Base-by-base conservation (phyloP, 2,888 invertebrate genomes). In the Euzetes globulus region DNA sequence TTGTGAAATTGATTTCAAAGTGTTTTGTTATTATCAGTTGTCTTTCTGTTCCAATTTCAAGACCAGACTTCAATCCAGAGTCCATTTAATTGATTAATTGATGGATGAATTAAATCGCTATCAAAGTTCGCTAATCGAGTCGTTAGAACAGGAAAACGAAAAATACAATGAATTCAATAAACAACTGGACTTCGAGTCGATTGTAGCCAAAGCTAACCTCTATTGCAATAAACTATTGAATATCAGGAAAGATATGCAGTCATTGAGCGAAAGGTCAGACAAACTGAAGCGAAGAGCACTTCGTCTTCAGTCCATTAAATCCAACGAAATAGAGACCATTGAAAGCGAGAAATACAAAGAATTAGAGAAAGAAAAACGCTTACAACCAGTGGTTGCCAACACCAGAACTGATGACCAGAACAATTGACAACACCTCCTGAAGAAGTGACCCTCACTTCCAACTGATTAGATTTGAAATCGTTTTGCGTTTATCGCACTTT, bases 231-330 rank as follows among this genome's bases (percentile, higher is more conserved):
- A 75, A 72, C 17, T 75, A 41, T 19, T 29, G 22, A 52, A 47
- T 22, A 63, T 75, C 17, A 75, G 72, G 65, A 72, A 52, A 68
- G 68, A 72, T 0, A 75, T 75, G 75, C 29, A 72, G 19, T 25
- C 37, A 11, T 25, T 75, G 25, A 17, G 11, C 29, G 68, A 72
- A 22, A 47, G 50, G 52, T 63, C 45, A 9, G 58, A 71, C 27
- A 47, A 47, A 17, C 13, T 72, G 15, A 72, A 45, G 29, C 37
- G 17, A 25, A 45, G 72, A 72, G 75, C 72, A 4, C 25, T 72
- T 52, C 60, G 65, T 11, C 45, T 75, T 19, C 50, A 65, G 27
- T 63, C 52, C 11, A 19, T 41, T 29, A 63, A 27, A 13, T 29
- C 47, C 11, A 29, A 29, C 1, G 15, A 75, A 41, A 29, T 22